Evolutionary conservation across 2,797 vertebrate species (phyloP), one percentile per base, ranked within the genome.

Genomic region (Moxostoma hubbsi): DNA sequence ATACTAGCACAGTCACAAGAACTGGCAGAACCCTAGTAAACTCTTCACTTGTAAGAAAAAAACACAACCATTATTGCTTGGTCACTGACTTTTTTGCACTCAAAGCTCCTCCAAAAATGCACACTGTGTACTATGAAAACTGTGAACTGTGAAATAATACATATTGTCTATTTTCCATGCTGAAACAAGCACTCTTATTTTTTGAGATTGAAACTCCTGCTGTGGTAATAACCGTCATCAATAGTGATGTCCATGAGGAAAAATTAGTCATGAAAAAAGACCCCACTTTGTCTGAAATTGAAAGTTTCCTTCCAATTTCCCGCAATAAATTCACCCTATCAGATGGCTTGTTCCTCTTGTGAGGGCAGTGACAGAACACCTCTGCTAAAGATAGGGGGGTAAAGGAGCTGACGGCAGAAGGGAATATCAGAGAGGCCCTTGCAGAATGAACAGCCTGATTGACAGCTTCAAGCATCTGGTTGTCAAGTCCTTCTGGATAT

Each of bases 331-430:
- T 79, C 68, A 64, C 36, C 68, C 77, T 72, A 68, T 79, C 77
- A 57, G 15, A 65, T 55, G 51, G 59, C 77, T 65, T 79, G 77
- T 79, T 79, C 59, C 77, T 79, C 77, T 65, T 71, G 43, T 79
- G 68, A 72, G 77, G 61, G 50, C 77, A 72, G 51, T 57, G 68
- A 79, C 77, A 79, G 77, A 79, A 79, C 77, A 79, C 72, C 53
- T 58, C 61, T 24, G 68, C 77, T 72, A 72, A 79, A 72, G 68
- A 79, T 64, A 45, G 67, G 59, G 67, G 67, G 67, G 71, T 79
- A 71, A 71, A 79, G 76, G 67, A 69, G 49, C 49, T 70, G 49
- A 43, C 7, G 7, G 57, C 55, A 18, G 57, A 46, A 66, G 58
- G 11, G n/a, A 68, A 72, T 51, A 79, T 79, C 59, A 79, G 58